Percentiles rank a stretch among this genome's conserved stretches.
Conservation (phyloP, 2,113 vertebrate genomes). For the Sinosuthora webbiana region DNA sequence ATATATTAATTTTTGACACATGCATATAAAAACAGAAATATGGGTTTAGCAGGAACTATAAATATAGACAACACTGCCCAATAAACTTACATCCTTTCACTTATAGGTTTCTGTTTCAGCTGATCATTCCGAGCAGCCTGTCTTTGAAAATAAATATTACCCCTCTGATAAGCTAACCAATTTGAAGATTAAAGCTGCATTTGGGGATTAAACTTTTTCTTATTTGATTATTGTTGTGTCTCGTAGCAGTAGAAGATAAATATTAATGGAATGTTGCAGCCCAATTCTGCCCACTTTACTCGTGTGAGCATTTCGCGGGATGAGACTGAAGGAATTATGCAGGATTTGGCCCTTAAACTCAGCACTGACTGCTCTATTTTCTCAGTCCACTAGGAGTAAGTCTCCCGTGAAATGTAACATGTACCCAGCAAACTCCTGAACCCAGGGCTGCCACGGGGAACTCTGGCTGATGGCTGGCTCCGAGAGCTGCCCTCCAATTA, state of each 20-base stretch:
- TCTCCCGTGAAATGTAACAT: constrained; percentile 70
- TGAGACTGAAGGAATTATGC: background rate
- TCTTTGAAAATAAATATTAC: constrained; percentile 54
- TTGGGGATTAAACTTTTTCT: constrained; percentile 58
- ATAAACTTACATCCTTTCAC: constrained; percentile 46
- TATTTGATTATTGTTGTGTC: constrained; percentile 55
- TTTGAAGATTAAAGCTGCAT: constrained; percentile 63
- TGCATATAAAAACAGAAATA: constrained; percentile 59
- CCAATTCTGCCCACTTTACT: background rate
- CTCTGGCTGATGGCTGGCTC: constrained; percentile 11
- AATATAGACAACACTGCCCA: constrained; percentile 49
- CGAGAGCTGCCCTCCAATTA: constrained; percentile 49
- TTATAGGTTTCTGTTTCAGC: constrained; percentile 45
- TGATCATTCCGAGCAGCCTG: constrained; percentile 36
- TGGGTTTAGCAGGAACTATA: constrained; percentile 36
- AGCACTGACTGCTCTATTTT: constrained; percentile 46
- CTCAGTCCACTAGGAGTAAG: constrained; percentile 77
- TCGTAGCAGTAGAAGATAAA: background rate
- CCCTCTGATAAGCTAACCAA: constrained; percentile 47
- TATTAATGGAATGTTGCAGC: constrained; percentile 52
- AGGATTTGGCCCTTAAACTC: constrained; percentile 10
- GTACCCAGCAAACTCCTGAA: background rate
- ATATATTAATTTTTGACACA: constrained; percentile 48
- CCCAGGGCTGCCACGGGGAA: background rate
- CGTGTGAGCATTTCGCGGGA: background rate